Evolutionary conservation across 2,888 invertebrate genomes (phyloP).

Genomic region (Polyommatus iphigenia): DNA sequence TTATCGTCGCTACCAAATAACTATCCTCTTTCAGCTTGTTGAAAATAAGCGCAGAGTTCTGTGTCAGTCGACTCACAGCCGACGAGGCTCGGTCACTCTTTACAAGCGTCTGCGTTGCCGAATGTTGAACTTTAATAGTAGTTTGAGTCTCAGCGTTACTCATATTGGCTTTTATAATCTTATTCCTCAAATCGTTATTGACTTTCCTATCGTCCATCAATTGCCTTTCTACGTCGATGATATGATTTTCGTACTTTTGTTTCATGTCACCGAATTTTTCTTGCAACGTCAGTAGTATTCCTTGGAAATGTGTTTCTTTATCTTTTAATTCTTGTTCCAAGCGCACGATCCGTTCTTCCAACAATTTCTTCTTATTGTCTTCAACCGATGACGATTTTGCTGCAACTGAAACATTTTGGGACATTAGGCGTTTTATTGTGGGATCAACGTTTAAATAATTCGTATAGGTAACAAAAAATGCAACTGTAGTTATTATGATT

Average conservation of each 20-base stretch:
- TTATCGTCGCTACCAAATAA: constrained; percentile 88
- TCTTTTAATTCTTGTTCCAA: constrained; percentile 86
- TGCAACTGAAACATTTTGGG: constrained; percentile 66
- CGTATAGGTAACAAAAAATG: not conserved
- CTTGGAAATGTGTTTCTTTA: constrained; percentile 85
- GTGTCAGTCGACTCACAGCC: constrained; percentile 76
- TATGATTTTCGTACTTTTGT: constrained; percentile 87
- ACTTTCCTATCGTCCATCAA: constrained; percentile 71
- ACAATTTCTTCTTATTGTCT: constrained; percentile 79
- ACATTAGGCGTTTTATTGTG: not conserved
- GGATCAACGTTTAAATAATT: not conserved
- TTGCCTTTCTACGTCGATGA: constrained; percentile 86
- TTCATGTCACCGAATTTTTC: constrained; percentile 89
- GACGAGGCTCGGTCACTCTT: constrained; percentile 67
- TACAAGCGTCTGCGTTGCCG: constrained; percentile 62
- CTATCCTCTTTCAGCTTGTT: constrained; percentile 84
- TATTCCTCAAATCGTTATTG: constrained; percentile 77
- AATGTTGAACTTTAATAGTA: constrained; percentile 52
- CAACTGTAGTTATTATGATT: not conserved
- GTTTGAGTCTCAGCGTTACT: constrained; percentile 74
- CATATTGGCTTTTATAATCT: constrained; percentile 65
- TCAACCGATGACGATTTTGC: constrained; percentile 78
- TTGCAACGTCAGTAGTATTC: constrained; percentile 86
- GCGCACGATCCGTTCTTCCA: constrained; percentile 86
- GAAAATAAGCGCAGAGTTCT: constrained; percentile 75